phyloP scores from a whole-genome alignment of 2,797 vertebrate genomes.

The Natrix natrix region DNA sequence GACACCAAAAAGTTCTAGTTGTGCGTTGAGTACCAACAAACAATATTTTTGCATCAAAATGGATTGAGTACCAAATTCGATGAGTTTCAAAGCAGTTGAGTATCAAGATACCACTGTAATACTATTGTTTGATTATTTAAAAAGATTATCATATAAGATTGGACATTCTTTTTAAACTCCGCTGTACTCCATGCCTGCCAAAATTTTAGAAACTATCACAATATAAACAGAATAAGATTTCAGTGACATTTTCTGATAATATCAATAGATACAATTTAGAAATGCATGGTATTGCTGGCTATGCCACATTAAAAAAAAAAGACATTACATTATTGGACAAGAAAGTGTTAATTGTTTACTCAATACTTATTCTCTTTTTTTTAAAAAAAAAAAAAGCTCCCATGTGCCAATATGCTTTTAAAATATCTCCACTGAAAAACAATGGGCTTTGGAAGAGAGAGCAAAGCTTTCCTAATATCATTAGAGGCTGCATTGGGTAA shows the following conservation, averaged over 20 bases:
- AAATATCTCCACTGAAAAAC: neutral
- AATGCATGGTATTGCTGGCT: neutral
- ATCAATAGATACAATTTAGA: neutral
- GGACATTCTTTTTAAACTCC: neutral
- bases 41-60: neutral
- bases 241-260: neutral
- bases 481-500: neutral
- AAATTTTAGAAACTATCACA: neutral
- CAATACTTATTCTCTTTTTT: neutral
- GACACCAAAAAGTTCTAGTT: neutral
- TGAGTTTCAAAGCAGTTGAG: too few species aligned
- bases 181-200: neutral
- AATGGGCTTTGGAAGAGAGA: neutral
- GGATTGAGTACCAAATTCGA: too few species aligned
- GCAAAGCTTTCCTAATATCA: neutral
- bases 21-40: neutral
- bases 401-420: neutral
- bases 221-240: neutral
- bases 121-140: neutral
- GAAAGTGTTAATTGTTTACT: neutral
- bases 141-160: neutral
- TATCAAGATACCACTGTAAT: neutral
- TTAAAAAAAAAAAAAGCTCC: neutral
- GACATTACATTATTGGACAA: neutral
- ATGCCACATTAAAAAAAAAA: neutral